phyloP scores from a whole-genome alignment of 2,113 vertebrate species.

The Actenoides hombroni region DNA sequence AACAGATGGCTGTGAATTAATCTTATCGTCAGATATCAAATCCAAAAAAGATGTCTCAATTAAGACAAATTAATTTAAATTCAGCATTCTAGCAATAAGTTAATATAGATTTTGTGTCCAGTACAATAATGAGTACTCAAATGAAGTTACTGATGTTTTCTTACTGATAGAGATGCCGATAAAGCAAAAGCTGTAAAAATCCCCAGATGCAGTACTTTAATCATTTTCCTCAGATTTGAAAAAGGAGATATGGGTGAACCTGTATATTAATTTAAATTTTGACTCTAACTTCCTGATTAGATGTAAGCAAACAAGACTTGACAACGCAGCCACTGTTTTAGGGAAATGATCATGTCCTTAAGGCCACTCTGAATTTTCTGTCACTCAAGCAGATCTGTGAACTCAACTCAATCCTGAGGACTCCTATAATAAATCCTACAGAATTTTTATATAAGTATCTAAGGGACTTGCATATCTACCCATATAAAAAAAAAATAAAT shows the following conservation, averaged over 20 bases:
- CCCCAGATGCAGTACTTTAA: not conserved
- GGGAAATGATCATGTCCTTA: not conserved
- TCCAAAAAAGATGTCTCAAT: constrained; percentile 24
- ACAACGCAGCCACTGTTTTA: not conserved
- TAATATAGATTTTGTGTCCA: not conserved
- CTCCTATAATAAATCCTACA: not conserved
- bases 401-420: not conserved
- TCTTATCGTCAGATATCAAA: constrained; percentile 33
- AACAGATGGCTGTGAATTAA: constrained; percentile 41
- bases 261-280: not conserved
- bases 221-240: not conserved
- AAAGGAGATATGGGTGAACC: not conserved
- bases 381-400: not conserved
- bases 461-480: not conserved
- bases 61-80: constrained; percentile 45
- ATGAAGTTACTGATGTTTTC: not conserved
- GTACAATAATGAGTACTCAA: not conserved
- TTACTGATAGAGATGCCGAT: not conserved
- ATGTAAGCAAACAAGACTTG: not conserved
- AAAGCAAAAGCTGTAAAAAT: not conserved
- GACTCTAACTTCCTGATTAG: not conserved
- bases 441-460: not conserved
- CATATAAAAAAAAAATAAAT: not conserved
- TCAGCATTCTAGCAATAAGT: not conserved
- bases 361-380: not conserved